Conservation (phyloP, 2,888 invertebrate genomes). For the Pemphredon lugubris region DNA sequence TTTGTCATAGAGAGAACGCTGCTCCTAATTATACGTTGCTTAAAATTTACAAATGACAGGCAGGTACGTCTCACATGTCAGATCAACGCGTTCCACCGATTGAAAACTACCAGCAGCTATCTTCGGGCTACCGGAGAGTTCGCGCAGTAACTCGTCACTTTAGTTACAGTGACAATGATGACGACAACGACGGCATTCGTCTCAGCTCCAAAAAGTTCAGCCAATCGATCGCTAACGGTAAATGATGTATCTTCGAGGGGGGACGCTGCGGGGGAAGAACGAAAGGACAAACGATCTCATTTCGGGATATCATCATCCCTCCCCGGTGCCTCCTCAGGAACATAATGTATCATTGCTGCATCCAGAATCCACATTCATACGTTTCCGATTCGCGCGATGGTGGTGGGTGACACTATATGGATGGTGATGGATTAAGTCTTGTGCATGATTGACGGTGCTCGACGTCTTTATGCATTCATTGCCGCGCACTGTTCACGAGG, state of each 20-base stretch:
- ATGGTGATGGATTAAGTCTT: conserved; percentile 77
- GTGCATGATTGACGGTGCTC: conserved; percentile 66
- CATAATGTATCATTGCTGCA: conserved; percentile 59
- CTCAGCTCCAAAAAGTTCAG: conserved; percentile 9
- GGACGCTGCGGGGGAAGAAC: conserved; percentile 30
- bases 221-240: conserved; percentile 22
- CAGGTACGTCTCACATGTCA: conserved; percentile 1
- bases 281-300: neutral
- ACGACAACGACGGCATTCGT: conserved; percentile 3
- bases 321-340: conserved; percentile 53
- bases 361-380: conserved; percentile 60
- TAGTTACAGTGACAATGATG: neutral
- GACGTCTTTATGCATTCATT: conserved; percentile 42
- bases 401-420: conserved; percentile 72
- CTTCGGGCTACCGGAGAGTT: neutral
- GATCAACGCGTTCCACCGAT: conserved; percentile 4
- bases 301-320: conserved; percentile 19
- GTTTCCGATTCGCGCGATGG: conserved; percentile 64
- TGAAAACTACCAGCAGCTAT: neutral
- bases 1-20: conserved; percentile 1
- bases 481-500: conserved; percentile 76
- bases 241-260: conserved; percentile 32
- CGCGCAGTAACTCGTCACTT: conserved; percentile 7
- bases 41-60: conserved; percentile 3
- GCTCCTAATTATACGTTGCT: neutral